These are phyloP conservation scores for Tiliqua scincoides DNA, from an alignment of 2,113 vertebrate species.

Conservation along the genomic window DNA sequence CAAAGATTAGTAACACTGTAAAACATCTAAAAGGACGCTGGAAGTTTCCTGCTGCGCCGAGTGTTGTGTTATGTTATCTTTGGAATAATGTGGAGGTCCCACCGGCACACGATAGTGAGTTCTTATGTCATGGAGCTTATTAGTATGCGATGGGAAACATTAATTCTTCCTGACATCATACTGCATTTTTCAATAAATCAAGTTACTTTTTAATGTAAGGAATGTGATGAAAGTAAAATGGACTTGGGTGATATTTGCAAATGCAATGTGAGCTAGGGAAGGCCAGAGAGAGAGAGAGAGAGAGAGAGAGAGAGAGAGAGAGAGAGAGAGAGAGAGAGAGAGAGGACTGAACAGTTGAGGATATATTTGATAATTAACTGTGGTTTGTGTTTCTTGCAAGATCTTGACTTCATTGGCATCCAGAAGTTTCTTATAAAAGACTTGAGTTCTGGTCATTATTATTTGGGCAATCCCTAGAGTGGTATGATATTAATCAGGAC, in stretches of 20 bases:
- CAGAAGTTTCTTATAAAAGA: constrained; percentile 70
- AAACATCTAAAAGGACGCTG: constrained; percentile 86
- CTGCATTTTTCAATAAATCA: constrained; percentile 74
- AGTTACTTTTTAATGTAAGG: constrained; percentile 65
- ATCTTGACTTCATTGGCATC: constrained; percentile 70
- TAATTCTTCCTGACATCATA: constrained; percentile 81
- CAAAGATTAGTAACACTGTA: constrained; percentile 87
- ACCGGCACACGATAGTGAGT: constrained; percentile 80
- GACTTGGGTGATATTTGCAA: constrained; percentile 59
- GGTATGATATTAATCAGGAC: constrained; percentile 52
- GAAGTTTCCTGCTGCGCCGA: constrained; percentile 88
- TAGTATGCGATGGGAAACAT: constrained; percentile 81
- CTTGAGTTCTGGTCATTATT: constrained; percentile 74
- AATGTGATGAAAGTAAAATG: constrained; percentile 49
- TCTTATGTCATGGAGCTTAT: constrained; percentile 86
- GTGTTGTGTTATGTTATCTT: constrained; percentile 89
- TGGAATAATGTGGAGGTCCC: constrained; percentile 86
- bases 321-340: constrained; percentile 55
- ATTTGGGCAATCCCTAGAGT: constrained; percentile 75
- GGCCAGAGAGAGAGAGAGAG: constrained; percentile 39
- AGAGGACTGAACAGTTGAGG: constrained; percentile 40
- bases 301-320: constrained; percentile 51
- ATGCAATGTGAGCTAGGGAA: neutral
- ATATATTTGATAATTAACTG: neutral
- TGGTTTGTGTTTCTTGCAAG: constrained; percentile 66